Percentiles rank a stretch among this genome's conserved stretches.
Evolutionary conservation across 2,797 vertebrate genomes (phyloP).

Genomic region (Nyctibius grandis): DNA sequence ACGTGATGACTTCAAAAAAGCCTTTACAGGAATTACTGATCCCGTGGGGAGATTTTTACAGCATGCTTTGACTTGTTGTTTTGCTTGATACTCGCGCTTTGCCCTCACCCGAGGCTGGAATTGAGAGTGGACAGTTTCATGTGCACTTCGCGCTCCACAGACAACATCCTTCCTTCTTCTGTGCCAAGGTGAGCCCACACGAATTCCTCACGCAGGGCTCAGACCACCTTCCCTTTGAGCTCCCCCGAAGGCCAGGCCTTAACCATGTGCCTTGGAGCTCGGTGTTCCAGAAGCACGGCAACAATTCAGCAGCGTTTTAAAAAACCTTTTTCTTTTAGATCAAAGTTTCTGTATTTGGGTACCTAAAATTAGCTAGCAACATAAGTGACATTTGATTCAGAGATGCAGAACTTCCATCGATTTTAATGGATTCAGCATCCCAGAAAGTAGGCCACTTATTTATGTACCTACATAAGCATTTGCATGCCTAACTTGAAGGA

Average conservation of each 20-base stretch:
- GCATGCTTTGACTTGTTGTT: neutral
- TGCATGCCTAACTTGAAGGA: slow-evolving; percentile 32
- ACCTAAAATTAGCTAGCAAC: slow-evolving; percentile 49
- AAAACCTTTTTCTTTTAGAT: slow-evolving; percentile 17
- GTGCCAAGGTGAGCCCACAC: neutral
- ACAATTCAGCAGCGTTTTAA: neutral
- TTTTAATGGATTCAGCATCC: slow-evolving; percentile 63
- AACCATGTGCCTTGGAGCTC: neutral
- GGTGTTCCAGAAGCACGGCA: neutral
- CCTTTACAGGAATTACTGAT: neutral
- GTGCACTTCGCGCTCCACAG: neutral
- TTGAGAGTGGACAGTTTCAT: rapidly evolving
- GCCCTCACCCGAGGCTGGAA: neutral
- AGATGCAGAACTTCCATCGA: slow-evolving; percentile 47
- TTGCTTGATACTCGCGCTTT: neutral
- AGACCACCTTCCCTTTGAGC: neutral
- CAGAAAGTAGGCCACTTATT: slow-evolving; percentile 56
- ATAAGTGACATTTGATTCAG: slow-evolving; percentile 30
- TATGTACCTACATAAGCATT: slow-evolving; percentile 35
- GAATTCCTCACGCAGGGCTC: neutral
- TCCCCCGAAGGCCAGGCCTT: neutral
- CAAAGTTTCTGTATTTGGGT: slow-evolving; percentile 48
- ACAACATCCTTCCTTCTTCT: neutral
- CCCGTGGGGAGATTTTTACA: neutral
- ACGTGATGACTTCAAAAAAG: neutral